Conservation (phyloP, 2,888 invertebrate species). For the Phengaris alcon region DNA sequence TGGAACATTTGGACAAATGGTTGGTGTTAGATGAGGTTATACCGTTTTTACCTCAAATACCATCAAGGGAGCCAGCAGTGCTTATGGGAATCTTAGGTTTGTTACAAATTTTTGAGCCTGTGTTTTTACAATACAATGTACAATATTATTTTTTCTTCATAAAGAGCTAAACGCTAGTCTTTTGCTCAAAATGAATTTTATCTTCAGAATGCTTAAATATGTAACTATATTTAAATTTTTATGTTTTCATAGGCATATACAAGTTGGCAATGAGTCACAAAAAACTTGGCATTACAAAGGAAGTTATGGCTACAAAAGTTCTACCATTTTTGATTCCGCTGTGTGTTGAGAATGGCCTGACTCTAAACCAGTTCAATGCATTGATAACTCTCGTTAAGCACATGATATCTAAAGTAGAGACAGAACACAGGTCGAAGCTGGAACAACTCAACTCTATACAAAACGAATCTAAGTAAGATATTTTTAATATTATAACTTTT, state of each 20-base stretch:
- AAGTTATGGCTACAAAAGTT: constrained; percentile 94
- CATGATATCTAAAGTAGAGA: constrained; percentile 93
- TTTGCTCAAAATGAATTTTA: not conserved
- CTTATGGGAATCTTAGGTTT: constrained; percentile 96
- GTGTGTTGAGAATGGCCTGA: constrained; percentile 94
- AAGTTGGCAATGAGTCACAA: constrained; percentile 93
- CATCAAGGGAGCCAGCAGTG: constrained; percentile 95
- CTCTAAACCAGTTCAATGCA: constrained; percentile 93
- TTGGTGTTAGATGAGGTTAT: constrained; percentile 95
- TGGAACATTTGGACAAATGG: constrained; percentile 98
- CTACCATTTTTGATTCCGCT: constrained; percentile 95
- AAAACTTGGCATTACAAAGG: constrained; percentile 95
- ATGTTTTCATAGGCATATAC: constrained; percentile 87
- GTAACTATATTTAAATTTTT: not conserved
- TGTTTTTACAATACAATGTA: too few species aligned
- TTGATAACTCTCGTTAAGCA: constrained; percentile 91
- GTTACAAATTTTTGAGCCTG: not conserved
- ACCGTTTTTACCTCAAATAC: constrained; percentile 94
- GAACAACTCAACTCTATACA: constrained; percentile 93
- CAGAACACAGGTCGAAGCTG: constrained; percentile 92
- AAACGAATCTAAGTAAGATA: constrained; percentile 81
- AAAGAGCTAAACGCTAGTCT: not conserved
- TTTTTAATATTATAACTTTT: too few species aligned
- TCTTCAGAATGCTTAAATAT: not conserved
- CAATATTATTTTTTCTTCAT: too few species aligned